A percentile compares a stretch with the other conserved stretches of the same genome.
Evolutionary conservation across 1,140 invertebrate genomes (phyloP).

Genomic region (Halictus rubicundus): DNA sequence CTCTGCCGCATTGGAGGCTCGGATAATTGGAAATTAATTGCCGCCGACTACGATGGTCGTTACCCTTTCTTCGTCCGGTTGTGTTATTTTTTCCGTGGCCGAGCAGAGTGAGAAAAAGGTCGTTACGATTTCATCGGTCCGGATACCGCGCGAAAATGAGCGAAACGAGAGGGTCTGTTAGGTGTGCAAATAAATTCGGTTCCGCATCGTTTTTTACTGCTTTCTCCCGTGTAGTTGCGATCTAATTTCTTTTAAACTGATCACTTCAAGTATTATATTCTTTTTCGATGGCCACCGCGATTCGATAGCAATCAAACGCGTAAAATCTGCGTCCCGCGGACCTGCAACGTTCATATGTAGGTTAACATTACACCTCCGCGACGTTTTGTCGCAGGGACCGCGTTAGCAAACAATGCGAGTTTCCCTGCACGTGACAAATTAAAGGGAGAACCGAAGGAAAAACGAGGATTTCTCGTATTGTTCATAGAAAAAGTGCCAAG

Average conservation of each 20-base stretch:
- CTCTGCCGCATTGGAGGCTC: background rate
- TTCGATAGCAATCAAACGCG: no score
- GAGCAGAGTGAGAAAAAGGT: background rate
- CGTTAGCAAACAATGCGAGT: background rate
- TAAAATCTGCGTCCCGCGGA: no score
- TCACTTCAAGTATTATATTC: no score
- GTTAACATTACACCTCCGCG: no score
- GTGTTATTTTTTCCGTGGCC: background rate
- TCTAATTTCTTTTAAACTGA: no score
- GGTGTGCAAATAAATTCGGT: no score
- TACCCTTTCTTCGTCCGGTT: background rate
- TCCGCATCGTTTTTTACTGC: no score
- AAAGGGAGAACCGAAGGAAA: background rate
- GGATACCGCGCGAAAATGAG: background rate
- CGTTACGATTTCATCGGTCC: constrained; percentile 26
- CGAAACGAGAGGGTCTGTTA: background rate
- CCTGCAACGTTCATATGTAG: no score
- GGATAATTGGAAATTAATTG: constrained; percentile 15
- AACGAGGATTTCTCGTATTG: no score
- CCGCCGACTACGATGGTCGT: background rate
- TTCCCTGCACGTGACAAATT: background rate
- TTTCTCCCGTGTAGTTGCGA: no score
- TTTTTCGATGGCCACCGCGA: no score
- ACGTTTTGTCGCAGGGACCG: background rate
- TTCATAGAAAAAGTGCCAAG: background rate